Evolutionary conservation across 2,797 vertebrate genomes (phyloP).

Genomic region (Liparis tanakae): DNA sequence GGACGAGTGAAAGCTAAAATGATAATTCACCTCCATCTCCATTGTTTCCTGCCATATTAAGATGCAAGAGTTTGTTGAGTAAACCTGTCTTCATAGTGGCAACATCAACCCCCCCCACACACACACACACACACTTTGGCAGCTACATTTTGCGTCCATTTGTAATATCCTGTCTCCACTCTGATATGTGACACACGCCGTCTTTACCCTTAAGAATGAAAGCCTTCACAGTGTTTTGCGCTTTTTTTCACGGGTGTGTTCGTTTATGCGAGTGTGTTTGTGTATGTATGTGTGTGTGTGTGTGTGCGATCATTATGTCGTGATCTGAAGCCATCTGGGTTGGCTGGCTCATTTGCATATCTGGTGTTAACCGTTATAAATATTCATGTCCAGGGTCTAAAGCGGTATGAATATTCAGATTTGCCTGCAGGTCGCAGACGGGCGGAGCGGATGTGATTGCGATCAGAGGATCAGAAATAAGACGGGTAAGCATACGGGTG

Average conservation of each 20-base stretch:
- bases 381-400: constrained; percentile 72
- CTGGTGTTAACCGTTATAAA: constrained; percentile 71
- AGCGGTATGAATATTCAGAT: constrained; percentile 75
- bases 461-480: constrained; percentile 56
- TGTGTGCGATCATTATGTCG: constrained; percentile 69
- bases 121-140: background rate
- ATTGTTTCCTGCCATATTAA: background rate
- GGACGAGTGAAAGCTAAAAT: constrained; percentile 17
- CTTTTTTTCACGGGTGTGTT: constrained; percentile 15
- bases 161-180: constrained; percentile 14
- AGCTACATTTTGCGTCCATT: background rate
- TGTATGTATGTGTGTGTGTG: constrained; percentile 50
- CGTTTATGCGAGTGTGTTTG: constrained; percentile 6
- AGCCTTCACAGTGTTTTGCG: constrained; percentile 14
- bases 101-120: background rate
- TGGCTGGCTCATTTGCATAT: constrained; percentile 70
- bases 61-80: constrained; percentile 1
- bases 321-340: constrained; percentile 77
- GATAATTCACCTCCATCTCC: constrained; percentile 1
- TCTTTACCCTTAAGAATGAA: constrained; percentile 27
- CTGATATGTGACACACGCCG: constrained; percentile 20
- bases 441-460: constrained; percentile 65
- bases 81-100: background rate
- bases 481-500: too few relatives aligned
- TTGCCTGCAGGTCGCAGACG: constrained; percentile 58